phyloP scores from a whole-genome alignment of 2,797 vertebrate species.

The Telmatherina bonti region DNA sequence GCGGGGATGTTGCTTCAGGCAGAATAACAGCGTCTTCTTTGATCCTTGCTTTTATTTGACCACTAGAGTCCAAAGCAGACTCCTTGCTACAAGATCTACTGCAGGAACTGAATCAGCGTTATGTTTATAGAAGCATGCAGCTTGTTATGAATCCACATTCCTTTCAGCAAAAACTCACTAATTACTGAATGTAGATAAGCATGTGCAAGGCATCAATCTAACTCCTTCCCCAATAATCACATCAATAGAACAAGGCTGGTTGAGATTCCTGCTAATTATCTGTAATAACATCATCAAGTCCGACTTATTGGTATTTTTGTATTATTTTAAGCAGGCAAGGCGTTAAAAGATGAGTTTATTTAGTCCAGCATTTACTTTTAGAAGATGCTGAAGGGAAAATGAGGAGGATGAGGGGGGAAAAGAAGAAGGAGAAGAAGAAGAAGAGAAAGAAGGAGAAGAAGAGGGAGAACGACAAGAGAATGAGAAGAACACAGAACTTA shows the following conservation, averaged over 20 bases:
- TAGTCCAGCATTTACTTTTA: no score
- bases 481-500: no score
- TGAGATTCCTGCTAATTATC: not conserved
- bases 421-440: no score
- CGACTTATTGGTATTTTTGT: not conserved
- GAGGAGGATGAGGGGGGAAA: no score
- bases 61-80: not conserved
- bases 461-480: no score
- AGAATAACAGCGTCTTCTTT: constrained; percentile 1
- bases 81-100: not conserved
- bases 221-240: not conserved
- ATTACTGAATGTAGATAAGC: not conserved
- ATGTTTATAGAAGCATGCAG: not conserved
- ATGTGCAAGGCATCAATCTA: not conserved
- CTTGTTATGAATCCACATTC: not conserved
- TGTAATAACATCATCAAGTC: not conserved
- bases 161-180: not conserved
- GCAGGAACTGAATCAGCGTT: not conserved
- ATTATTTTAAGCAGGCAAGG: not conserved
- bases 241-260: not conserved
- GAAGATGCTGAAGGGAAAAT: no score
- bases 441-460: no score
- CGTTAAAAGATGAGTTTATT: no score
- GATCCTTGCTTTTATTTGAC: not conserved
- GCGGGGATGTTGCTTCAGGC: not conserved